Percentiles rank a stretch among this genome's conserved stretches.
phyloP scores from a whole-genome alignment of 37 sponge, comb jelly and placozoan genomes.

The Cladorhizidae sp. region DNA sequence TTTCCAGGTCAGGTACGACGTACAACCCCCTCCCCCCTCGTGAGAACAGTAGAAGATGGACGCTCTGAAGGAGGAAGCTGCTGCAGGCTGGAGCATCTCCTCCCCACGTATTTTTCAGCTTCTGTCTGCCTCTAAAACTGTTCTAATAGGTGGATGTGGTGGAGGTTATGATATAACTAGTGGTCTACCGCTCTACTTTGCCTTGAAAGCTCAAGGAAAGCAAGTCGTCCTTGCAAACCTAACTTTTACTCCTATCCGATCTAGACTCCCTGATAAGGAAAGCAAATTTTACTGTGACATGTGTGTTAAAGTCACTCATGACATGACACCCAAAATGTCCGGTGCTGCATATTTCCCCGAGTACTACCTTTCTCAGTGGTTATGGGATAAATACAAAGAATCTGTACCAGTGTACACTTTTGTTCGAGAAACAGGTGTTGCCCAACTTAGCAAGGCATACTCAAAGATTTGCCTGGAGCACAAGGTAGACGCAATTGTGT shows the following conservation, averaged over 20 bases:
- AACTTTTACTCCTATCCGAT: conserved; percentile 48
- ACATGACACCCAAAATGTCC: background rate
- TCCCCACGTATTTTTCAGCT: conserved; percentile 58
- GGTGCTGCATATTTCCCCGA: conserved; percentile 68
- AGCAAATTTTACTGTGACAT: conserved; percentile 7
- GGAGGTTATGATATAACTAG: conserved; percentile 77
- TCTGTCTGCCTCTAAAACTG: conserved; percentile 19
- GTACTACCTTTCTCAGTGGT: conserved; percentile 55
- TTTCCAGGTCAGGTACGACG: no score
- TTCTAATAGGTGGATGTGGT: conserved; percentile 67
- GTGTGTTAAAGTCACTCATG: conserved; percentile 27
- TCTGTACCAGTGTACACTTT: conserved; percentile 63
- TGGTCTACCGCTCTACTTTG: conserved; percentile 66
- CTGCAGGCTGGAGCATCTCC: background rate
- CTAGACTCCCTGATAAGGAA: background rate
- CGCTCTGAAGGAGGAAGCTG: no score
- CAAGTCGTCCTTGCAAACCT: conserved; percentile 58
- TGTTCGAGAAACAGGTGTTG: conserved; percentile 42
- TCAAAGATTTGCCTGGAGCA: conserved; percentile 38
- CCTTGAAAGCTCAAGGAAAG: conserved; percentile 52
- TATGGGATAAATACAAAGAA: conserved; percentile 25
- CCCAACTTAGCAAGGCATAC: conserved; percentile 47
- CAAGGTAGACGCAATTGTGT: conserved; percentile 68
- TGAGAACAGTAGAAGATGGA: no score
- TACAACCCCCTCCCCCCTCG: no score